These are phyloP conservation scores for Manduca sexta DNA, from an alignment of 1,140 invertebrate genomes.

Conservation along the genomic window DNA sequence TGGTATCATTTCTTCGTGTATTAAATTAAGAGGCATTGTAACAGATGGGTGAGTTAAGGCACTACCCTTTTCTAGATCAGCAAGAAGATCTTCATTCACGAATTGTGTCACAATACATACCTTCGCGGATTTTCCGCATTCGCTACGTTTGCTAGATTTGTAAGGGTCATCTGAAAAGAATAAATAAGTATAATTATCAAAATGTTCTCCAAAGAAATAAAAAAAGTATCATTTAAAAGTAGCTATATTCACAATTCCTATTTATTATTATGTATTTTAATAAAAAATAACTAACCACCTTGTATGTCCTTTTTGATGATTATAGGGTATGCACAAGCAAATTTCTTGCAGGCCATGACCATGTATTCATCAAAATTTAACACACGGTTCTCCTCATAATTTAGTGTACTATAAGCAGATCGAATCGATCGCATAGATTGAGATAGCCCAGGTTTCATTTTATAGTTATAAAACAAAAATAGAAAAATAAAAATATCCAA, in stretches of 20 bases:
- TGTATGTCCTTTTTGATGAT: constrained; percentile 11
- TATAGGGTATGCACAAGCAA: constrained; percentile 19
- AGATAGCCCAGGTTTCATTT: constrained; percentile 1
- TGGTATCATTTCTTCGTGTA: constrained; percentile 6
- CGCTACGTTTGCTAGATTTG: constrained; percentile 14
- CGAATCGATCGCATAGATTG: constrained; percentile 14
- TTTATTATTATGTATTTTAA: too few relatives aligned
- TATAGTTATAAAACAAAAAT: not conserved
- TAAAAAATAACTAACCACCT: constrained; percentile 5
- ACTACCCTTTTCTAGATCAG: too few relatives aligned
- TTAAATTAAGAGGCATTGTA: not conserved
- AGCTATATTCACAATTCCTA: too few relatives aligned
- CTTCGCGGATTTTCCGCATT: constrained; percentile 8
- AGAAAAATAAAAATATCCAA: not conserved
- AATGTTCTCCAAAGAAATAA: not conserved
- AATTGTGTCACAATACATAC: not conserved
- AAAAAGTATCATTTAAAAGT: not conserved
- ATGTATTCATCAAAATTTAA: constrained; percentile 22
- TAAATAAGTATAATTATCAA: not conserved
- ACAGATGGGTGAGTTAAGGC: not conserved
- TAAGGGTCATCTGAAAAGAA: constrained; percentile 23
- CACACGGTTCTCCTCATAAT: constrained; percentile 2
- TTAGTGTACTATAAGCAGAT: constrained; percentile 17
- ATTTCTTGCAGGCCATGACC: constrained; percentile 19
- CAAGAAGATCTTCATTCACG: not conserved